Conservation (phyloP, 2,113 vertebrate genomes). For the Corydoras maculifer region DNA sequence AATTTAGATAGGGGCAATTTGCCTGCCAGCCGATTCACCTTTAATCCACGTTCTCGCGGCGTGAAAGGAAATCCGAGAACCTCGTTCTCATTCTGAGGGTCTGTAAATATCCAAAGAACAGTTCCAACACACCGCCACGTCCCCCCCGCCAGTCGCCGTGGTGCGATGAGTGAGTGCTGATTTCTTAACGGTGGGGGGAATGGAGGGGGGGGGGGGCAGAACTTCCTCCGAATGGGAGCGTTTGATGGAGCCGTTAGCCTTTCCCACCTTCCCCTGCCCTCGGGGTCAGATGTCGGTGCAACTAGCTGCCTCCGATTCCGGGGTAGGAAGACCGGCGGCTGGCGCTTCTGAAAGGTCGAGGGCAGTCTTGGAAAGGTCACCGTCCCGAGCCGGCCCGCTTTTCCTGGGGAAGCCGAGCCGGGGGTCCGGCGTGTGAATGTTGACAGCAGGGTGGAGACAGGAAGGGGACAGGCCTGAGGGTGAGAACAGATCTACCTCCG, state of each 20-base stretch:
- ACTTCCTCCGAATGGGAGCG: conserved; percentile 36
- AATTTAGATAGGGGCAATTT: too few relatives aligned
- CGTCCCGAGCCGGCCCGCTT: conserved; percentile 20
- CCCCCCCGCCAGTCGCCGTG: background rate
- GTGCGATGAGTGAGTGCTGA: conserved; percentile 22
- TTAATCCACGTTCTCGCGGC: too few relatives aligned
- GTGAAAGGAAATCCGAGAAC: too few relatives aligned
- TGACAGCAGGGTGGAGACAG: conserved; percentile 41
- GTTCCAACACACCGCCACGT: too few relatives aligned
- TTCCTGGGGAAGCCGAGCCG: conserved; percentile 35
- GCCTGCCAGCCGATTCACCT: too few relatives aligned
- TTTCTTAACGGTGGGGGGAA: conserved; percentile 6
- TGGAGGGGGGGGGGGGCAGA: background rate
- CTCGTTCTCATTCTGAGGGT: too few relatives aligned
- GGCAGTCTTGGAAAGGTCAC: conserved; percentile 34
- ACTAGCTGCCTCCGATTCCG: conserved; percentile 29
- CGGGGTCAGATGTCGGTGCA: conserved; percentile 33
- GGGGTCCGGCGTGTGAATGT: conserved; percentile 34
- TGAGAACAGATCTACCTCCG: conserved; percentile 7
- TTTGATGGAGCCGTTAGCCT: conserved; percentile 33
- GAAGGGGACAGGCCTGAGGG: conserved; percentile 15
- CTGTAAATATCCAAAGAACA: too few relatives aligned
- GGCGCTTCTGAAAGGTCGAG: conserved; percentile 30
- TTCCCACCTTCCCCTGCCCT: conserved; percentile 13
- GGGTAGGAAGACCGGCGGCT: conserved; percentile 35